These are phyloP conservation scores for Lithodes maja DNA, from an alignment of 2,888 invertebrate species.

Conservation along the genomic window DNA sequence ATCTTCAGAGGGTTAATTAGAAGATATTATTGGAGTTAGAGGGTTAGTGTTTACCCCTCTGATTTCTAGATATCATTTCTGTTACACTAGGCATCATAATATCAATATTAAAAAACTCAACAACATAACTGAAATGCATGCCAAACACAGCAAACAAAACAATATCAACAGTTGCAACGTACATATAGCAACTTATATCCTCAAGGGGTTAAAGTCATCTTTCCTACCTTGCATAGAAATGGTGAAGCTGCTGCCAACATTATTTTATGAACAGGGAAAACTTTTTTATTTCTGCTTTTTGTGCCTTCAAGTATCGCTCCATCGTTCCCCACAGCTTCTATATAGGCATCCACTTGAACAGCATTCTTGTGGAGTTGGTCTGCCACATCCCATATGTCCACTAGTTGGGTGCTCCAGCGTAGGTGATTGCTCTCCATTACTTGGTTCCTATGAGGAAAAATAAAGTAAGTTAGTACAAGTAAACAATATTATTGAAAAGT, in stretches of 20 bases:
- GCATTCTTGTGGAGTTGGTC: slow-evolving; percentile 27
- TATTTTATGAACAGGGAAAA: slow-evolving; percentile 40
- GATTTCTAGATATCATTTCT: no score
- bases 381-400: slow-evolving; percentile 40
- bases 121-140: not conserved
- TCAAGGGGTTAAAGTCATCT: not conserved
- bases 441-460: not conserved
- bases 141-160: not conserved
- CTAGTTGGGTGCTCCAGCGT: slow-evolving; percentile 21
- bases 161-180: not conserved
- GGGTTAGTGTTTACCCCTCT: no score
- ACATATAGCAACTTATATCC: not conserved
- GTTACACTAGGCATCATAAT: no score
- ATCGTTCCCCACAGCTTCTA: not conserved
- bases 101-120: no score
- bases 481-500: no score
- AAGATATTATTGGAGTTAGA: no score
- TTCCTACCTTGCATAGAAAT: slow-evolving; percentile 40
- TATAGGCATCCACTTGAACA: slow-evolving; percentile 40
- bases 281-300: not conserved
- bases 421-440: not conserved
- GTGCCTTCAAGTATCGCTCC: not conserved
- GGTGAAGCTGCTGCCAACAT: slow-evolving; percentile 53
- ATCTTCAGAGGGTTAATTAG: no score
- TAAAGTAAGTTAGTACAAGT: not conserved